Evolutionary conservation across 2,888 invertebrate species (phyloP).

Genomic region (Rhagonycha lutea): DNA sequence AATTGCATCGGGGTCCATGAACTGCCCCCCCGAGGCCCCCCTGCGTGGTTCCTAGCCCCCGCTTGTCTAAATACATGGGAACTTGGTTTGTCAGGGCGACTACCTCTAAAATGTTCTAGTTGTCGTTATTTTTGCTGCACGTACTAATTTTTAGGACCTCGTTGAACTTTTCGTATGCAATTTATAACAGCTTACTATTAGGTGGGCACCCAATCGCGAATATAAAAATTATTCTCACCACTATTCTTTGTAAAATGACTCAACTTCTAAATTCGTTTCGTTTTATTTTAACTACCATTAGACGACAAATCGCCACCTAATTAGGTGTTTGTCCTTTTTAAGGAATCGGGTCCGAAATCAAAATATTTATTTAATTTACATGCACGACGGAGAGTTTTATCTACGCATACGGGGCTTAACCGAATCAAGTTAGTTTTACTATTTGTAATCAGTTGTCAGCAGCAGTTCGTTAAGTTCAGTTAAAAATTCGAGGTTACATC

Average conservation of each 20-base stretch:
- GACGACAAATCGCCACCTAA: background rate
- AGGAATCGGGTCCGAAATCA: background rate
- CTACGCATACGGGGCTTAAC: constrained; percentile 27
- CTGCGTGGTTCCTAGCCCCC: constrained; percentile 32
- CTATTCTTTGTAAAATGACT: background rate
- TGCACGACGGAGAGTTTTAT: constrained; percentile 21
- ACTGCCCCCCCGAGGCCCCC: constrained; percentile 34
- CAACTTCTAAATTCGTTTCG: background rate
- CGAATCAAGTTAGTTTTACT: constrained; percentile 28
- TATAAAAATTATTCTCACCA: constrained; percentile 6
- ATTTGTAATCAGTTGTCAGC: constrained; percentile 30
- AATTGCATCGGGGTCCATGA: constrained; percentile 54
- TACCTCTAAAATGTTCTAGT: constrained; percentile 36
- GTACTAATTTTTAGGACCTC: constrained; percentile 22
- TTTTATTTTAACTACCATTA: background rate
- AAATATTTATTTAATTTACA: background rate
- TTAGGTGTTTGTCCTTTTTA: background rate
- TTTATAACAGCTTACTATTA: constrained; percentile 7
- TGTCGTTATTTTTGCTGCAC: constrained; percentile 34
- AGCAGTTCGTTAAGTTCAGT: constrained; percentile 25
- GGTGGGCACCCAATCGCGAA: constrained; percentile 12
- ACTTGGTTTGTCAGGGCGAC: constrained; percentile 39
- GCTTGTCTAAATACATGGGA: constrained; percentile 39
- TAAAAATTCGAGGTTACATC: constrained; percentile 27
- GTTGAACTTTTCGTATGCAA: constrained; percentile 14